phyloP scores from a whole-genome alignment of 2,888 invertebrate genomes.

The Eristalis intricaria region DNA sequence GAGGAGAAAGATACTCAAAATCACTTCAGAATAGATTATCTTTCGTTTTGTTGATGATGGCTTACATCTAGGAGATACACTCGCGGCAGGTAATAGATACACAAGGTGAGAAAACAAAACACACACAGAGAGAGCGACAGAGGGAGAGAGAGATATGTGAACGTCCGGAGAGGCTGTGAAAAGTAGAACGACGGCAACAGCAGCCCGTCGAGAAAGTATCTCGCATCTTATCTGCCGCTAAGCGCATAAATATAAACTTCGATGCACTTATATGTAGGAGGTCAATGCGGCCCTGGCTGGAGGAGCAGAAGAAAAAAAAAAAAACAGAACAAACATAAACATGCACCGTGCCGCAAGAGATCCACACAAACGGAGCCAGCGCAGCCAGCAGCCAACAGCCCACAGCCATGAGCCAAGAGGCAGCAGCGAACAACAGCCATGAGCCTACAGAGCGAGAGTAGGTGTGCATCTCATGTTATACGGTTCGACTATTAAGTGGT shows the following conservation, averaged over 20 bases:
- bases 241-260: slow-evolving; percentile 69
- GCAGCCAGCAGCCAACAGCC: neutral
- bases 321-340: slow-evolving; percentile 44
- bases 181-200: slow-evolving; percentile 55
- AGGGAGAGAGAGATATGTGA: neutral
- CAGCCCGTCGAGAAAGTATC: slow-evolving; percentile 50
- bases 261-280: slow-evolving; percentile 67
- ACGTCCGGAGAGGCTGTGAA: slow-evolving; percentile 3
- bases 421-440: neutral
- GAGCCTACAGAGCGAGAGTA: slow-evolving; percentile 43
- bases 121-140: no score
- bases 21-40: slow-evolving; percentile 67
- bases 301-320: slow-evolving; percentile 21
- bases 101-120: slow-evolving; percentile 58
- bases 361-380: neutral
- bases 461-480: slow-evolving; percentile 67
- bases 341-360: slow-evolving; percentile 38
- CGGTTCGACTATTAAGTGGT: slow-evolving; percentile 68
- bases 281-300: slow-evolving; percentile 64
- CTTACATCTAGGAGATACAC: slow-evolving; percentile 57
- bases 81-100: slow-evolving; percentile 61
- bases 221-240: slow-evolving; percentile 37
- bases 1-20: slow-evolving; percentile 26
- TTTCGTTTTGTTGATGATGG: slow-evolving; percentile 63
- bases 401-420: neutral